Base-by-base conservation (phyloP, 1,140 invertebrate species). In the Trichonephila clavata region DNA sequence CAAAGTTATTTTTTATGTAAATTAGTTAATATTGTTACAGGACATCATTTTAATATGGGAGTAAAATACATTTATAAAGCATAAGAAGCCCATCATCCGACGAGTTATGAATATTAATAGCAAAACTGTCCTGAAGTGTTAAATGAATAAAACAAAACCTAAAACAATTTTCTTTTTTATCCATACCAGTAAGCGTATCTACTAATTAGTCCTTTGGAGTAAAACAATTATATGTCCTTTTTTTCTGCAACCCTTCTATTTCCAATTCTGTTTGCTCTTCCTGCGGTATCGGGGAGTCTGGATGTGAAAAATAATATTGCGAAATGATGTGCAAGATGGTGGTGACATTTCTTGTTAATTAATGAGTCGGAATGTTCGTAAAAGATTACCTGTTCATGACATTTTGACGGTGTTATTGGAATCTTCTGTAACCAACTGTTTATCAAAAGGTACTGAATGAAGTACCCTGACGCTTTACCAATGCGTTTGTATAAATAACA, bases 341-440 rank as follows among this genome's bases (percentile, higher is more conserved):
- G 57, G 43, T 90, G 88, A 59, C 88, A 90, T 90, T 80, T 32
- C 43, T 20, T 50, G 57, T 39, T 80, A 59, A 90, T 90, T 90
- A 90, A 90, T 90, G 88, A 80, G 32, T 7, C 50, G 43, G 68
- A 88, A 68, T 65, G 86, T 88, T 32, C 39, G 60, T 43, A 43
- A 88, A 27, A 18, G 24, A 88, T 88, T 88, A 27, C 60, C 86
- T 88, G 61, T 32, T 21, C n/a, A 8, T 50, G 86, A 88, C 86
- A 68, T 88, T 68, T 88, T 68, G 86, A 65, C 32, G 43, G 4
- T 32, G 61, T 68, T 88, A 88, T 88, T 88, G 86, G 86, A 16
- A 39, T 86, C 59, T 86, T 86, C 60, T 86, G 59, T 61, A 14
- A 6, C 14, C 84, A 59, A 16, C 4, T 86, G 84, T 86, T 61